Evolutionary conservation across 1,140 invertebrate genomes (phyloP), one percentile per base, ranked within the genome.

Genomic region (Eumaeus atala): DNA sequence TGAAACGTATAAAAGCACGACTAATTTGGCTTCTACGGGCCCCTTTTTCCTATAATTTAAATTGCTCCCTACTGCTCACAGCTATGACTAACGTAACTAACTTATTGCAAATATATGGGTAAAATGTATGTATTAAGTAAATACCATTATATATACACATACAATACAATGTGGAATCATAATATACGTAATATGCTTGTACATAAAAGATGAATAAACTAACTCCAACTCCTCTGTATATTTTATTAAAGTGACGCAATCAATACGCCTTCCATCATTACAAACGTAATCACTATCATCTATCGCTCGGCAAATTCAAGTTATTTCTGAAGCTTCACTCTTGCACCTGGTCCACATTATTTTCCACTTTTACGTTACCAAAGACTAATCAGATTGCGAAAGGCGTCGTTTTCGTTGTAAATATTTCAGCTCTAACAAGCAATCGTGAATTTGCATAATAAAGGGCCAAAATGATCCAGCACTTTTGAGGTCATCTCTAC

Each of bases 401-500:
- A 48, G 47, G 28, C 28, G 21, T 48, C 14, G 40, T 44, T 44
- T 38, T 3, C 37, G 37, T 48, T 48, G 47, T 48, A 28, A 48
- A 48, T 48, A 48, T 48, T 48, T 48, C 21, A 21, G 47, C 16
- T 48, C 47, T 48, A 48, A 48, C 35, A 66, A 60, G 61, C 56
- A 56, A 60, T 61, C 61, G 61, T 61, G 63, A 59, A 64, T 65
- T 62, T 62, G 38, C 60, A 62, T 65, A 68, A 68, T 61, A 61
- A 48, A 48, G 59, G 44, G 54, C 50, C 34, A 35, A 17, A 54
- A 50, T 59, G 53, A 59, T 55, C 21, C 53, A 48, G 40, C 58
- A 47, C 38, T 59, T 59, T 59, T 10, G 21, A 34, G 47, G 47
- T 48, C 47, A 54, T 36, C 47, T 48, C 44, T 54, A 18, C 37